Conservation (phyloP, 64 coral and sea anemone species). For the Pocillopora verrucosa region DNA sequence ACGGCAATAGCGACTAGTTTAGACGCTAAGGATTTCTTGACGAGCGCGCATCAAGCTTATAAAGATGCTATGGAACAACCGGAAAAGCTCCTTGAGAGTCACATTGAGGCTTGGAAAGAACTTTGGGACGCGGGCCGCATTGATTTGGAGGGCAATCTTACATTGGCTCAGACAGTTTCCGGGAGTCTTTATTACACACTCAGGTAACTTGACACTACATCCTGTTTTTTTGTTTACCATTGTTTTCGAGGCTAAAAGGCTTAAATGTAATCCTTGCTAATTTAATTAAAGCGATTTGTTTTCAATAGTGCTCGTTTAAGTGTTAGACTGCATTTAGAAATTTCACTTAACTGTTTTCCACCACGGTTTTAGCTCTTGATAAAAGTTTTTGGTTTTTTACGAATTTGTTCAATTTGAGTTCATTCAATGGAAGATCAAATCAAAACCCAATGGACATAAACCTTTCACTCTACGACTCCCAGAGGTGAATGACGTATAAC, state of each 20-base stretch:
- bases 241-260: background rate
- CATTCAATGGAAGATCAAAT: no score
- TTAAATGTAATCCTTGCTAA: background rate
- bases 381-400: no score
- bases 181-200: conserved; percentile 95
- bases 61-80: conserved; percentile 33
- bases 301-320: no score
- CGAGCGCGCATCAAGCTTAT: conserved; percentile 59
- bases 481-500: no score
- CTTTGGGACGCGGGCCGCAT: conserved; percentile 74
- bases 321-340: no score
- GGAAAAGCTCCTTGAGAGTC: conserved; percentile 51
- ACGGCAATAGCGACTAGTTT: conserved; percentile 85
- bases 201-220: conserved; percentile 40
- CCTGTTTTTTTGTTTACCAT: background rate
- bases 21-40: conserved; percentile 58
- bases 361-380: no score
- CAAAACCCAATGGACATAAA: no score
- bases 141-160: conserved; percentile 80
- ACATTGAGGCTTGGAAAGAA: conserved; percentile 70
- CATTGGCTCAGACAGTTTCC: conserved; percentile 69
- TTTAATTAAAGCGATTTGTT: no score
- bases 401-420: no score
- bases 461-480: no score
- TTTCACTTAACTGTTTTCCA: no score